Evolutionary conservation across 2,797 vertebrate species (phyloP).

Genomic region (Remorina albescens): DNA sequence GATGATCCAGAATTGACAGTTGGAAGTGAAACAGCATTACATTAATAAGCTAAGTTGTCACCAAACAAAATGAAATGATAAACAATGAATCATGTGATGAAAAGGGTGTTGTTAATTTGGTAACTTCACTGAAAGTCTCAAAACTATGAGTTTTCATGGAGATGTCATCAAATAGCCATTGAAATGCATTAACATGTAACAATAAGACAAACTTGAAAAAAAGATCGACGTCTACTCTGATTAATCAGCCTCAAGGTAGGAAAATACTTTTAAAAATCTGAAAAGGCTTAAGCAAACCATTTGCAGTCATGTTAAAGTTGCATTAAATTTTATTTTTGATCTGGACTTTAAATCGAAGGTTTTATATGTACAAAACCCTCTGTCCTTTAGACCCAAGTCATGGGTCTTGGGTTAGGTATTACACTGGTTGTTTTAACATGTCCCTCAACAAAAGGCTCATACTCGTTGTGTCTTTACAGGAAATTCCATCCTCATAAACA

Average conservation of each 20-base stretch:
- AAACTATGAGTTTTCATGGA: neutral
- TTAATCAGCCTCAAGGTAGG: slow-evolving; percentile 8
- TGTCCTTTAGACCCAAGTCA: neutral
- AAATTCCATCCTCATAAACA: slow-evolving; percentile 82
- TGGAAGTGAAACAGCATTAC: neutral
- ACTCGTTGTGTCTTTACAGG: slow-evolving; percentile 69
- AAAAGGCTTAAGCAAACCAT: neutral
- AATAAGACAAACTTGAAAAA: neutral
- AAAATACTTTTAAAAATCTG: neutral
- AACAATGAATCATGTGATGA: neutral
- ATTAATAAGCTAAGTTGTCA: neutral
- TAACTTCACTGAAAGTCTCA: neutral
- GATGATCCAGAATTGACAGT: neutral
- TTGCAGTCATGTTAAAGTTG: neutral
- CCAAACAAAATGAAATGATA: neutral
- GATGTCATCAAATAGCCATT: neutral
- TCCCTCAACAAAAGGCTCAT: neutral
- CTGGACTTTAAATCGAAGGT: neutral
- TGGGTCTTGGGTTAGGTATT: too few species aligned
- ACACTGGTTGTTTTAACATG: neutral
- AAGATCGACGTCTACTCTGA: neutral
- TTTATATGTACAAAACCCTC: too few species aligned
- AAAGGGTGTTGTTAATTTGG: neutral
- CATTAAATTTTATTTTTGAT: neutral
- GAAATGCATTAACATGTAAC: neutral